Conservation (phyloP, 2,113 vertebrate genomes). For the Candoia aspera region DNA sequence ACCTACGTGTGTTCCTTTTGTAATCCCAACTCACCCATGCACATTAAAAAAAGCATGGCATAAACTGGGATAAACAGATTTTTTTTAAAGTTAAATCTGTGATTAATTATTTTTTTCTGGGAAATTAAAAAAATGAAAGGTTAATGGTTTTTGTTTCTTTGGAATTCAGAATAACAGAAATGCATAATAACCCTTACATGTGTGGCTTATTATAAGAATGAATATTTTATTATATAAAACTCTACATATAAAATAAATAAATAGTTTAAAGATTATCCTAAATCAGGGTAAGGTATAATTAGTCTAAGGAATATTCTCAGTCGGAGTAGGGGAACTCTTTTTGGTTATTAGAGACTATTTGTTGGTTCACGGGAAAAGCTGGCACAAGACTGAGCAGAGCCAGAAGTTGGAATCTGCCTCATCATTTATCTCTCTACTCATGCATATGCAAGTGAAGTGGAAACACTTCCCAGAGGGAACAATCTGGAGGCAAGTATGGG, state of each 20-base stretch:
- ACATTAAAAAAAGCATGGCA: not conserved
- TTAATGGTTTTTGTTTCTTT: not conserved
- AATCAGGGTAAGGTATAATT: not conserved
- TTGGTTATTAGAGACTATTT: not conserved
- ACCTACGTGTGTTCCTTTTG: not conserved
- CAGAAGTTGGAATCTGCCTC: not conserved
- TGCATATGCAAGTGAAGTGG: not conserved
- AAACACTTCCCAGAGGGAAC: not conserved
- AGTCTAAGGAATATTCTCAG: not conserved
- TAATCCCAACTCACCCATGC: not conserved
- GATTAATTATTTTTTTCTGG: not conserved
- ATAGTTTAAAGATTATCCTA: not conserved
- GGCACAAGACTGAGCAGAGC: not conserved
- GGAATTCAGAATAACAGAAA: not conserved
- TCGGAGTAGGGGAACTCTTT: not conserved
- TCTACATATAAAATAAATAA: not conserved
- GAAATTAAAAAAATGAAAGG: not conserved
- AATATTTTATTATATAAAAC: not conserved
- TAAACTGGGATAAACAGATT: conserved; percentile 1
- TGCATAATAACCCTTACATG: not conserved
- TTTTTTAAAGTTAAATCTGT: not conserved
- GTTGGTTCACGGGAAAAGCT: not conserved
- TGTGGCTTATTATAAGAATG: not conserved
- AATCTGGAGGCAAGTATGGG: not conserved
- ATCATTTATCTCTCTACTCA: not conserved